Conservation (phyloP, 2,797 vertebrate species). For the Enteromius argenteus region DNA sequence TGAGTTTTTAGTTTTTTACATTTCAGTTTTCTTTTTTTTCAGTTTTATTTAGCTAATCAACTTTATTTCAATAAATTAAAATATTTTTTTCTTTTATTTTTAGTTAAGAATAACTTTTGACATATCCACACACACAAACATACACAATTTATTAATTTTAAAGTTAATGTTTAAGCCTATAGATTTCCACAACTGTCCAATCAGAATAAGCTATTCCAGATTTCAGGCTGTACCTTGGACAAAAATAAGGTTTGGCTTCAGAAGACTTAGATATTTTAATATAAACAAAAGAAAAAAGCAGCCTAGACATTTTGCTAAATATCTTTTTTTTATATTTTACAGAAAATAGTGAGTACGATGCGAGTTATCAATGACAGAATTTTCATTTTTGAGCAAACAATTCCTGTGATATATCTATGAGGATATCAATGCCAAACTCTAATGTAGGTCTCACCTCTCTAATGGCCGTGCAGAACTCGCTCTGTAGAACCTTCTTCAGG, state of each 20-base stretch:
- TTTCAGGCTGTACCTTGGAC: not conserved
- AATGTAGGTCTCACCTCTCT: conserved; percentile 86
- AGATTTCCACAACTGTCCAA: not conserved
- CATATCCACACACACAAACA: not conserved
- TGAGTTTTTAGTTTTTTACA: not conserved
- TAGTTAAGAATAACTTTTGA: not conserved
- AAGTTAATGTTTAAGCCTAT: not conserved
- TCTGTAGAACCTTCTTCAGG: conserved; percentile 98
- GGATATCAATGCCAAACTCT: not conserved
- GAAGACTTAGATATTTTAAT: not conserved
- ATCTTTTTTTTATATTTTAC: not conserved
- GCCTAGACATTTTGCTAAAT: not conserved
- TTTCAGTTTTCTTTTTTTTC: not conserved
- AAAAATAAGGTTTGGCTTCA: not conserved
- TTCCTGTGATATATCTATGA: not conserved
- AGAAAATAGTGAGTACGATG: not conserved
- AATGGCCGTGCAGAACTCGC: conserved; percentile 99
- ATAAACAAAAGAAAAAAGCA: not conserved
- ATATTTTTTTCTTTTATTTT: not conserved
- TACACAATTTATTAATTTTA: not conserved
- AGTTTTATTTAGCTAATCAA: not conserved
- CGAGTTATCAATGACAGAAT: not conserved
- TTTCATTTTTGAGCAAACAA: not conserved
- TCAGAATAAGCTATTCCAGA: not conserved
- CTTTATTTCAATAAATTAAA: not conserved